A percentile compares a stretch with the other conserved stretches of the same genome.
These are phyloP conservation scores for Diorhabda elongata DNA, from an alignment of 1,140 invertebrate genomes.

Conservation along the genomic window DNA sequence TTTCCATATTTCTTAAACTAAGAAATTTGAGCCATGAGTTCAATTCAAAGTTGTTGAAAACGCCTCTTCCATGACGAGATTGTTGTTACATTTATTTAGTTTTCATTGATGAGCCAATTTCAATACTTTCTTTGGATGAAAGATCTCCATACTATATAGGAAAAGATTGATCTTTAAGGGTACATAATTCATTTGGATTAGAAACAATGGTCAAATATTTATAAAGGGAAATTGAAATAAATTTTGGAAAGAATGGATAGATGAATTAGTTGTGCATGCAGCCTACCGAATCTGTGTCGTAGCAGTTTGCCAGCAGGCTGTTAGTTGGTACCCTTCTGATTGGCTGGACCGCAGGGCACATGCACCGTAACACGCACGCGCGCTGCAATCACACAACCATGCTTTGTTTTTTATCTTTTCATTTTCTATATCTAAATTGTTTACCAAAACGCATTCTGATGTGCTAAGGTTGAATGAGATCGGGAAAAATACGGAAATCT, in stretches of 20 bases:
- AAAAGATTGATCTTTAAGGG: too few relatives aligned
- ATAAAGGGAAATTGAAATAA: neutral
- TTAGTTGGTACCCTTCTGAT: conserved; percentile 46
- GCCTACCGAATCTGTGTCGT: conserved; percentile 46
- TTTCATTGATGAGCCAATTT: too few relatives aligned
- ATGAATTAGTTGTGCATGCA: conserved; percentile 37
- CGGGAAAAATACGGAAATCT: too few relatives aligned
- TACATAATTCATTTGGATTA: too few relatives aligned
- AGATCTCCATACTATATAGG: too few relatives aligned
- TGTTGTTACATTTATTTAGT: too few relatives aligned
- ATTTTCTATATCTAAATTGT: neutral
- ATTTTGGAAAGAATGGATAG: neutral
- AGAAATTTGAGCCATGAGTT: too few relatives aligned
- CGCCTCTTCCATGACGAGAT: too few relatives aligned
- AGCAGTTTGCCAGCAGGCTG: conserved; percentile 43
- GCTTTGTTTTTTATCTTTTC: conserved; percentile 32
- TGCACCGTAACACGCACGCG: conserved; percentile 52
- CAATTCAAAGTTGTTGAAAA: too few relatives aligned
- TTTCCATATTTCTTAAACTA: too few relatives aligned
- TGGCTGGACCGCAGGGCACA: conserved; percentile 47
- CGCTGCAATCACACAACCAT: conserved; percentile 51
- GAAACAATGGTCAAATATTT: conserved; percentile 11
- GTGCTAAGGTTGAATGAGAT: neutral
- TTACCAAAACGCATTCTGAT: conserved; percentile 16
- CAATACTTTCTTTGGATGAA: too few relatives aligned